Evolutionary conservation across 2,797 vertebrate genomes (phyloP).

Genomic region (Protonibea diacanthus): DNA sequence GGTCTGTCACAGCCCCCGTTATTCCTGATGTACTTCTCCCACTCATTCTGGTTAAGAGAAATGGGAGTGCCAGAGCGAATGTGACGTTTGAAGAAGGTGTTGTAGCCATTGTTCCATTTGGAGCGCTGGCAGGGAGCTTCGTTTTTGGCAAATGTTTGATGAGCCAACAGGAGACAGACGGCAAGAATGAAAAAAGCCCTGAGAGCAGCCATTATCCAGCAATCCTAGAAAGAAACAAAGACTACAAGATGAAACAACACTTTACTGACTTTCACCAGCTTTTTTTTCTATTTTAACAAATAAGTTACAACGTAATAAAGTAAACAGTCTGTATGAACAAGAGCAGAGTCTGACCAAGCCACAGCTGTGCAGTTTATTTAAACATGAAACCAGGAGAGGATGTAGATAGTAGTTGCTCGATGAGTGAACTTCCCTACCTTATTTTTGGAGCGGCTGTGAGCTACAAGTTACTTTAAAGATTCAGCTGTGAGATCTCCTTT

Average conservation of each 20-base stretch:
- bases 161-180: slow-evolving; percentile 52
- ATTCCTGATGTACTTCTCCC: slow-evolving; percentile 72
- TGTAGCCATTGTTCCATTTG: slow-evolving; percentile 71
- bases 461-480: not conserved
- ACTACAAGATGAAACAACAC: not conserved
- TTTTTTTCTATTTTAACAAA: not conserved
- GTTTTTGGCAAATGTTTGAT: slow-evolving; percentile 58
- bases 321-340: not conserved
- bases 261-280: not conserved
- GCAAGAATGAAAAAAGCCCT: slow-evolving; percentile 29
- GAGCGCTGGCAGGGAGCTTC: slow-evolving; percentile 78
- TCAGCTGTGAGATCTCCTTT: slow-evolving; percentile 14
- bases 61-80: slow-evolving; percentile 62
- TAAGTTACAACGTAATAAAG: not conserved
- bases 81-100: slow-evolving; percentile 78
- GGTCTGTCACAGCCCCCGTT: slow-evolving; percentile 77
- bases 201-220: slow-evolving; percentile 61
- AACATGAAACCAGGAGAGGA: slow-evolving; percentile 23
- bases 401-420: not conserved
- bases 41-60: slow-evolving; percentile 65
- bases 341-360: not conserved
- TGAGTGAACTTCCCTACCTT: slow-evolving; percentile 48
- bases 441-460: slow-evolving; percentile 13
- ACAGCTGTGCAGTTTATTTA: slow-evolving; percentile 22
- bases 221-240: slow-evolving; percentile 31